phyloP scores from a whole-genome alignment of 2,888 invertebrate species.

The Pegoplata infirma region DNA sequence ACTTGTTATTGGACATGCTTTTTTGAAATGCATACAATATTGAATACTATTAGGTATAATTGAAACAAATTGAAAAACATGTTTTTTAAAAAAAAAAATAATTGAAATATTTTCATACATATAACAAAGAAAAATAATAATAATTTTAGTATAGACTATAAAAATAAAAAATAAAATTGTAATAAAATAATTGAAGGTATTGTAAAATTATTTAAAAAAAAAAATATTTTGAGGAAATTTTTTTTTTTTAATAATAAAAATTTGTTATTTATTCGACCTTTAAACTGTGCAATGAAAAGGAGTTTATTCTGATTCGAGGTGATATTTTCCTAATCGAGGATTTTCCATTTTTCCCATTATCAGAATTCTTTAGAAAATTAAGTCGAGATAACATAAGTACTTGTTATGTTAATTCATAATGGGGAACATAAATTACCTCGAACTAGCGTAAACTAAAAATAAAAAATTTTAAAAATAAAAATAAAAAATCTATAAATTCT shows the following conservation, averaged over 20 bases:
- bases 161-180: constrained; percentile 28
- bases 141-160: constrained; percentile 73
- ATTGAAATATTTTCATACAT: constrained; percentile 63
- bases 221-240: too few species aligned
- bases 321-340: too few species aligned
- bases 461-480: constrained; percentile 11
- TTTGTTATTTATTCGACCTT: too few species aligned
- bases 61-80: constrained; percentile 23
- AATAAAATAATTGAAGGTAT: constrained; percentile 8
- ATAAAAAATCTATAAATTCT: too few species aligned
- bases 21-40: constrained; percentile 58
- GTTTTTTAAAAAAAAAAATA: constrained; percentile 43
- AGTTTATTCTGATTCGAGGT: too few species aligned
- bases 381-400: too few species aligned
- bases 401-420: too few species aligned
- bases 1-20: constrained; percentile 61
- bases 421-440: too few species aligned
- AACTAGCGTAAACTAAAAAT: background rate
- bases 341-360: too few species aligned
- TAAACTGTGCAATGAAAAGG: too few species aligned
- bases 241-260: too few species aligned
- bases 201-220: constrained; percentile 8
- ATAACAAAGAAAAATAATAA: constrained; percentile 66
- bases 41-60: constrained; percentile 41
- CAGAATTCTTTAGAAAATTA: too few species aligned